Evolutionary conservation across 2,113 vertebrate species (phyloP), one percentile per base, ranked within the genome.

Genomic region (Anguilla rostrata): DNA sequence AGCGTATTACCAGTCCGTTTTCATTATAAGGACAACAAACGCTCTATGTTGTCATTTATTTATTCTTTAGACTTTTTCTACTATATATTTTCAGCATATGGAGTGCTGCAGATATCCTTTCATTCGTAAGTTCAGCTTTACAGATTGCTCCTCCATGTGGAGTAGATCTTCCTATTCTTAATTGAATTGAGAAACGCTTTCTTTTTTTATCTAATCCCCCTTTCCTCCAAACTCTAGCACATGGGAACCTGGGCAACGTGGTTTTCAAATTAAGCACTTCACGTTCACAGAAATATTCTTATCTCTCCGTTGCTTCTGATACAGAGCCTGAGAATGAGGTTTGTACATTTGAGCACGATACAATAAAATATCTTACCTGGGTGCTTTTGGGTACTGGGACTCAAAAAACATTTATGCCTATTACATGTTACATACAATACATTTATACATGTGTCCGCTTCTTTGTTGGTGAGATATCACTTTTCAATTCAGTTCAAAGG

Each of bases 181-280:
- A 96, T 96, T 96, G 95, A 95, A 96, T 95, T 95, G 94, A 94
- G 92, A 75, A 75, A 75, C 9, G 71, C 26, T 75, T 75, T 75
- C 71, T 91, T 94, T 95, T 95, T 95, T 94, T 34, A 95, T 95
- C 95, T 93, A 93, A 90, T 93, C 94, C 93, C 90, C 20, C 26
- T 94, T 94, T 94, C 95, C 95, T 95, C 94, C 95, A 88, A 90
- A 95, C 94, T 95, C 94, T 94, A 93, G 93, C 94, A 95, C 93
- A 91, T 91, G 93, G 93, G 95, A 94, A 95, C 90, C 93, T 87
- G 92, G 90, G 92, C 94, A 94, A 94, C 95, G 94, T 93, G 95
- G 95, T 95, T 92, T 92, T 95, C 94, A 95, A 96, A 95, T 93
- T 91, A 93, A 94, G 93, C 94, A 94, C 93, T 94, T 91, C 88